Evolutionary conservation across 2,113 vertebrate species (phyloP), one percentile per base, ranked within the genome.

Genomic region (Rhegmatorhina hoffmannsi): DNA sequence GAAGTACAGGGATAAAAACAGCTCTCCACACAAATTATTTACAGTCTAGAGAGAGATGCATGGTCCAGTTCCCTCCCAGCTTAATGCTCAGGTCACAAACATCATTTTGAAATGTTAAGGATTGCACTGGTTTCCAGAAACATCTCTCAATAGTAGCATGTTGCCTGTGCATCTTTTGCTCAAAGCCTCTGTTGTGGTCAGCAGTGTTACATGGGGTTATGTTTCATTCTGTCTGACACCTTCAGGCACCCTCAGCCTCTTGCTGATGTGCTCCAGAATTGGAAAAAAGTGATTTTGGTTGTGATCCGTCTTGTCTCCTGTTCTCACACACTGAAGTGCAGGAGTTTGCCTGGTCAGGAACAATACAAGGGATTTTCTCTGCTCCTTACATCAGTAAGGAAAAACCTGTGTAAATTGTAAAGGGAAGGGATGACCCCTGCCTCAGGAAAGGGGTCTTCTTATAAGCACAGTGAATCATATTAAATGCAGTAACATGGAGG

Each of bases 1-100:
- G 92, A 96, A 96, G 72, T 66, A 53, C 13, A 28, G 82, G 52
- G 92, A 95, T 82, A 96, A 94, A 95, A 93, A 90, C 79, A 92
- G 85, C 79, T 46, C 93, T 95, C 1, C 1, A 13, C 5, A 13
- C 90, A 92, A 93, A 96, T 91, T 94, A 95, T 93, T 93, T 90
- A 80, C 85, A 93, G 79, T 94, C 79, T 92, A 88, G 34, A 72
- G 62, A 74, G 62, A 88, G 64, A 62, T 15, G 26, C 33, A 85
- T 26, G 52, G 79, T 79, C 26, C 72, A 73, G 44, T 59, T 85
- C 72, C 52, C 44, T 94, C 62, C 26, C 36, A 82, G 58, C 46
- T 76, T 75, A 83, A 90, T 63, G 24, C 73, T 84, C 8, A 55
- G 33, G 64, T 78, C 34, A 58, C 66, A 90, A 86, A 83, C 34